Conservation (phyloP, 1,140 invertebrate species). For the Listronotus bonariensis region DNA sequence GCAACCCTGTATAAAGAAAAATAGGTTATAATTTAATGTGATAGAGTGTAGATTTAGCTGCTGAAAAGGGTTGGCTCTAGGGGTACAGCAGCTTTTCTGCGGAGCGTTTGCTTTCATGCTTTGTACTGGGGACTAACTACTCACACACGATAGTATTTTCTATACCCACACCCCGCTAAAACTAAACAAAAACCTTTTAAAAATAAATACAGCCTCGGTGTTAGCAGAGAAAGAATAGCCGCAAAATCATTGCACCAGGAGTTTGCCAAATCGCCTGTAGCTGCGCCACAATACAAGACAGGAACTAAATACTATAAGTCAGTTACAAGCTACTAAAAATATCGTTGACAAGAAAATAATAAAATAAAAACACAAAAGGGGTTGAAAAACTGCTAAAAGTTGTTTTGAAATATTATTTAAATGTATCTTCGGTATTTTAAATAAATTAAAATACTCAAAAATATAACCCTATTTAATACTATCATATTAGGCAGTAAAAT, state of each 20-base stretch:
- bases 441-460: too few species aligned
- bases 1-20: neutral
- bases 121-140: conserved; percentile 20
- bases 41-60: conserved; percentile 5
- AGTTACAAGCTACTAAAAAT: conserved; percentile 19
- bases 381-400: too few species aligned
- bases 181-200: conserved; percentile 4
- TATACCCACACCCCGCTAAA: neutral
- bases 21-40: neutral
- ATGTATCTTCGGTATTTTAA: too few species aligned
- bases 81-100: conserved; percentile 44
- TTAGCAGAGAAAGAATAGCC: conserved; percentile 36
- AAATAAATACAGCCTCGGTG: conserved; percentile 7
- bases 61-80: conserved; percentile 1
- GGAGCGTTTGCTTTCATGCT: conserved; percentile 40
- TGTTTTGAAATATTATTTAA: too few species aligned
- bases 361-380: too few species aligned
- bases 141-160: conserved; percentile 11
- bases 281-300: conserved; percentile 15
- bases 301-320: conserved; percentile 19
- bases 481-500: too few species aligned
- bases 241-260: conserved; percentile 52
- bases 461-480: too few species aligned
- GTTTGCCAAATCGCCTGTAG: conserved; percentile 17
- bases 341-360: too few species aligned